Base-by-base conservation (phyloP, 1,140 invertebrate species). In the Aphelinus atriplicis region DNA sequence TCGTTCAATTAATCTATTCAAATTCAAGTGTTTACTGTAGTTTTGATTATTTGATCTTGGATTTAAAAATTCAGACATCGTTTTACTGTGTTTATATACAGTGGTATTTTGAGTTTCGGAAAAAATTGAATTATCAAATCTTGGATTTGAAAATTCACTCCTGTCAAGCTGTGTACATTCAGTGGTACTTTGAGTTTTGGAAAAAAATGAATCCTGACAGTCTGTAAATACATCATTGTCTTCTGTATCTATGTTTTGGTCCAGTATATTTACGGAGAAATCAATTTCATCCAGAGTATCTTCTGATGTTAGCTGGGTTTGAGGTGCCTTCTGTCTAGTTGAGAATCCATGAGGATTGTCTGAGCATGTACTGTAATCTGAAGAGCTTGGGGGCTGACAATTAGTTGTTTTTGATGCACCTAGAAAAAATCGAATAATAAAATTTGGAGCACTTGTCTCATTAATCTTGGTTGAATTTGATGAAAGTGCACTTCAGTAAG, bases 351-450 rank as follows among this genome's bases (percentile, higher is more conserved):
- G 9, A 7, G 42, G 56, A 71, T 71, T 62, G 64, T 77, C 71
- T 64, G 70, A 77, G 58, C 75, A 77, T 3, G 75, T 72, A 56
- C 47, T 77, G 56, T 77, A 77, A 58, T 73, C 43, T 43, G 75
- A 73, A 9, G 66, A 56, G 51, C 43, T 47, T 61, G 7, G 53
- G 53, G 71, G 51, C 46, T 3, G 3, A 66, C 3, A 45, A 57
- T 9, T 65, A 58, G 50, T 51, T 58, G 55, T n/a, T 45, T 50
- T 57, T 58, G 42, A 3, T 51, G 1, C 1, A 45, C 26, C 26
- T 26, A 26, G 26, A 26, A 26, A 26, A 26, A 26, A 26, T 26
- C 26, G 26, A 26, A 26, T 26, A 26, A 26, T 26, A 26, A 26
- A 26, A 26, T 26, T 26, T 26, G 26, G 26, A 26, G 26, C 26